phyloP scores from a whole-genome alignment of 2,797 vertebrate species.

The Masticophis lateralis region DNA sequence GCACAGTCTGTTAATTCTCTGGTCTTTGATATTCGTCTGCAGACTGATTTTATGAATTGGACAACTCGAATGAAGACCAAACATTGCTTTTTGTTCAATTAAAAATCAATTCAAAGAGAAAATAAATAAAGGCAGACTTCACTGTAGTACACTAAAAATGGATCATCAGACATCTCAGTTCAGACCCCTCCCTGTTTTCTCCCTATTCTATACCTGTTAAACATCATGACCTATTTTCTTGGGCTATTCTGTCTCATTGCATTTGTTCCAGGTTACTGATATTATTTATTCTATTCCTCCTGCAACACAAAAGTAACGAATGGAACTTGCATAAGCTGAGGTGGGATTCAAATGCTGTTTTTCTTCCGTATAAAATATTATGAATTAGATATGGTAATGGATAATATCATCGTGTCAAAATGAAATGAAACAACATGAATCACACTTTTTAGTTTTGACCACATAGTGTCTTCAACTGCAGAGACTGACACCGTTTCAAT shows the following conservation, averaged over 20 bases:
- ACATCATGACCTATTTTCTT: background rate
- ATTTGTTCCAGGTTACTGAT: background rate
- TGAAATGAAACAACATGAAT: background rate
- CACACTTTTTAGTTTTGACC: background rate
- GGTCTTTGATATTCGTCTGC: background rate
- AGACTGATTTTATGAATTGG: constrained; percentile 19
- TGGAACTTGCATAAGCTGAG: background rate
- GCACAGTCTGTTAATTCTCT: background rate
- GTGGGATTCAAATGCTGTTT: background rate
- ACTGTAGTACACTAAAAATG: background rate
- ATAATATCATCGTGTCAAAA: background rate
- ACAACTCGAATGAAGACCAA: constrained; percentile 1
- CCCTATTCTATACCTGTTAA: background rate
- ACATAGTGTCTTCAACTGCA: background rate
- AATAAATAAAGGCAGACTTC: background rate
- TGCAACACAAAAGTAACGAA: background rate
- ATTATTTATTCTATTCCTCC: background rate
- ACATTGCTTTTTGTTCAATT: background rate
- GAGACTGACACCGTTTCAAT: background rate
- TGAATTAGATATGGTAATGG: background rate
- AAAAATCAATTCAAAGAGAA: background rate
- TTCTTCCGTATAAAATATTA: background rate
- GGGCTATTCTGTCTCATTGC: background rate
- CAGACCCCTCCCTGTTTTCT: background rate
- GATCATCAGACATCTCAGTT: background rate